These are phyloP conservation scores for Pagetopsis macropterus DNA, from an alignment of 2,797 vertebrate genomes.

Conservation along the genomic window DNA sequence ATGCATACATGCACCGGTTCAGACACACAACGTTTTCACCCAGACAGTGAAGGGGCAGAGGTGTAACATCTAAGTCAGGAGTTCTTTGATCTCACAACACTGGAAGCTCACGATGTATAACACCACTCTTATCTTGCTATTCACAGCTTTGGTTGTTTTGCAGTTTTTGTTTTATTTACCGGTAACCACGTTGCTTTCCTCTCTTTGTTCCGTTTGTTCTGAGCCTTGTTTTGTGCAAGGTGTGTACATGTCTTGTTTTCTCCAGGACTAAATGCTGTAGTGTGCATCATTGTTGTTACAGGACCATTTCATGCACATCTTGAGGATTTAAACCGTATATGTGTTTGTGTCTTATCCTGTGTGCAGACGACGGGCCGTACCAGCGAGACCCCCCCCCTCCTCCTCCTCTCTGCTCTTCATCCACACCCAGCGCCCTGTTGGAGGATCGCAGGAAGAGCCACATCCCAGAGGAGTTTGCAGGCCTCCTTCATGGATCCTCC, in stretches of 20 bases:
- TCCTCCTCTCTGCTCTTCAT: slow-evolving; percentile 47
- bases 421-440: slow-evolving; percentile 46
- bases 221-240: slow-evolving; percentile 15
- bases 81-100: slow-evolving; percentile 42
- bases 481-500: slow-evolving; percentile 95
- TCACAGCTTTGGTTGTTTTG: slow-evolving; percentile 47
- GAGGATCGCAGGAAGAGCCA: slow-evolving; percentile 88
- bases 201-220: slow-evolving; percentile 4
- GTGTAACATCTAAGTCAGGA: slow-evolving; percentile 58
- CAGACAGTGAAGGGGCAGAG: slow-evolving; percentile 39
- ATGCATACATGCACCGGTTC: slow-evolving; percentile 54
- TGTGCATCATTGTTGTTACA: slow-evolving; percentile 16
- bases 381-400: slow-evolving; percentile 61
- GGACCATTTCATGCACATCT: slow-evolving; percentile 7
- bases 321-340: slow-evolving; percentile 6
- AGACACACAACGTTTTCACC: slow-evolving; percentile 32
- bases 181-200: neutral
- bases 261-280: neutral
- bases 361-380: slow-evolving; percentile 71
- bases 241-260: slow-evolving; percentile 18
- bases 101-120: slow-evolving; percentile 32
- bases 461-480: slow-evolving; percentile 92
- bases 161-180: slow-evolving; percentile 10
- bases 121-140: slow-evolving; percentile 39
- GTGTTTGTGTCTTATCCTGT: slow-evolving; percentile 26